A percentile compares a stretch with the other conserved stretches of the same genome.
phyloP scores from a whole-genome alignment of 2,888 invertebrate genomes.

The Nycteola revayana region DNA sequence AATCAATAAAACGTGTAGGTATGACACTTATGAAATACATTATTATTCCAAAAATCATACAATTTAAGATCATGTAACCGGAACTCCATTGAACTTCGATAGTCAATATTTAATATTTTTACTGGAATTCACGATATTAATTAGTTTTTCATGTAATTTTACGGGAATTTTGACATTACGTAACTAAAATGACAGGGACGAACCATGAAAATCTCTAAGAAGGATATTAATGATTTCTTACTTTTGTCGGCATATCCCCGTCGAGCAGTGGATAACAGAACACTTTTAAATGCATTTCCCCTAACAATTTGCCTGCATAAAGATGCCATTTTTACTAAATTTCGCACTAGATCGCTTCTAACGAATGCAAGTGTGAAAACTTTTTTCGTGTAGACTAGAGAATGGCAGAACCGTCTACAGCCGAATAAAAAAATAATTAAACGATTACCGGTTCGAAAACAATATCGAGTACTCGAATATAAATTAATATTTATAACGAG shows the following conservation, averaged over 20 bases:
- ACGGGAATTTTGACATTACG: constrained; percentile 72
- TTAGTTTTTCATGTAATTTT: constrained; percentile 9
- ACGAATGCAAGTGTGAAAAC: constrained; percentile 66
- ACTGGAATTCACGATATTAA: not conserved
- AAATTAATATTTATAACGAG: too few relatives aligned
- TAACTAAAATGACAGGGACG: constrained; percentile 69
- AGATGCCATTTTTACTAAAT: constrained; percentile 86
- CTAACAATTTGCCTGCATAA: constrained; percentile 87
- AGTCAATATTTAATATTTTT: too few relatives aligned
- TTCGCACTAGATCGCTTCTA: constrained; percentile 72
- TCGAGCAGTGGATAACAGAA: constrained; percentile 82
- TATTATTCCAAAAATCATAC: too few relatives aligned
- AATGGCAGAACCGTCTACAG: constrained; percentile 7
- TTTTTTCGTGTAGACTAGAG: constrained; percentile 35
- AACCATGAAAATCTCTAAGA: constrained; percentile 28
- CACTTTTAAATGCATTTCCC: constrained; percentile 84
- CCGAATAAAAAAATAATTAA: not conserved
- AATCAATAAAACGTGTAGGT: constrained; percentile 44
- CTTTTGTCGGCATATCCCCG: constrained; percentile 85
- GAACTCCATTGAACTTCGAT: too few relatives aligned
- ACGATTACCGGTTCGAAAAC: too few relatives aligned
- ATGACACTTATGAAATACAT: constrained; percentile 7
- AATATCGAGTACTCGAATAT: too few relatives aligned
- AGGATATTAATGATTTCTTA: constrained; percentile 65
- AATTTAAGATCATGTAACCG: too few relatives aligned